Conservation (phyloP, 2,797 vertebrate genomes). For the Gymnoscopelus microlampas region DNA sequence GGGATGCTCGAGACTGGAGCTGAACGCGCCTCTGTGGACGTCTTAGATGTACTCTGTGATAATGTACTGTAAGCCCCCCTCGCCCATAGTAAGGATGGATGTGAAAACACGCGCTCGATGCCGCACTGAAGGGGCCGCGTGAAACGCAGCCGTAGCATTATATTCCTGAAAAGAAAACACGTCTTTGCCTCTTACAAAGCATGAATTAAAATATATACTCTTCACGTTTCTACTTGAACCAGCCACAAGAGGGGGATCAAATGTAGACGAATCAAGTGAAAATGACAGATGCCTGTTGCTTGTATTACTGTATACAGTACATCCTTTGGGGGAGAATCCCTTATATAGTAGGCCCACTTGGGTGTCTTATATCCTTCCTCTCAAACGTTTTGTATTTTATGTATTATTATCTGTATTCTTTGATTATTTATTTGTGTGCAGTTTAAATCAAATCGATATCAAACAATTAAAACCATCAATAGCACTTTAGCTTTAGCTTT, state of each 20-base stretch:
- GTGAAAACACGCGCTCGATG: constrained; percentile 12
- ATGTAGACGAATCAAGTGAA: constrained; percentile 1
- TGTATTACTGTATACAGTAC: too few relatives aligned
- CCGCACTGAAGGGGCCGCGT: constrained; percentile 1
- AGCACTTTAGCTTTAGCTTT: too few relatives aligned
- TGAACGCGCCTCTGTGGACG: constrained; percentile 18
- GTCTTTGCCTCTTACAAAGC: not conserved
- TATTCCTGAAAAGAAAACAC: constrained; percentile 24
- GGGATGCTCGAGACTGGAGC: constrained; percentile 9
- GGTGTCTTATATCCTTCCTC: too few relatives aligned
- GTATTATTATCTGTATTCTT: too few relatives aligned
- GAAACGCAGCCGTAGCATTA: constrained; percentile 6
- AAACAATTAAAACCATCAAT: too few relatives aligned
- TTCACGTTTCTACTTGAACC: not conserved
- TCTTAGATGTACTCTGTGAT: constrained; percentile 26
- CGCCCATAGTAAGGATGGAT: constrained; percentile 18
- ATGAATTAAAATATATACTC: not conserved
- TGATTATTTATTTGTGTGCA: too few relatives aligned
- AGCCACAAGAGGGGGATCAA: constrained; percentile 21
- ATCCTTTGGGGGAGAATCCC: too few relatives aligned
- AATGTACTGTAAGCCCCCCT: constrained; percentile 9
- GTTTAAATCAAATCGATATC: too few relatives aligned
- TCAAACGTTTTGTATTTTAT: too few relatives aligned
- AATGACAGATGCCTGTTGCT: too few relatives aligned
- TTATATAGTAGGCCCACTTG: too few relatives aligned